phyloP scores from a whole-genome alignment of 2,888 invertebrate species.

The Drosophila imparisetae region DNA sequence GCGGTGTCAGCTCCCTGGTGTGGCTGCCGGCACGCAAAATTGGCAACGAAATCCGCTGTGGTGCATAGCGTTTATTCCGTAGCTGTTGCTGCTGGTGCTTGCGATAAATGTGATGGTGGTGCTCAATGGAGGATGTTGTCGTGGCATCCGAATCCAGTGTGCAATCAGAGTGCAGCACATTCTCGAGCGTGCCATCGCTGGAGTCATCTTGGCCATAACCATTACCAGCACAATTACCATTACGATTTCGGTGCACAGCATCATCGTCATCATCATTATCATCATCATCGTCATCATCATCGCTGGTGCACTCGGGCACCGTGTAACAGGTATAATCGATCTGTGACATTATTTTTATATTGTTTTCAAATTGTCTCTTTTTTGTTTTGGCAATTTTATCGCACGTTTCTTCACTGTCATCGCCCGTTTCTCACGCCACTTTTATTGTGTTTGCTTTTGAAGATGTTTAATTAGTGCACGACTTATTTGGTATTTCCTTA shows the following conservation, averaged over 20 bases:
- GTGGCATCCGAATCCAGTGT: conserved; percentile 73
- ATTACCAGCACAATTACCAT: conserved; percentile 11
- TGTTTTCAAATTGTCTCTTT: background rate
- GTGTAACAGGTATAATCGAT: conserved; percentile 84
- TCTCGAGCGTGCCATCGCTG: conserved; percentile 61
- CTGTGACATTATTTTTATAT: conserved; percentile 66
- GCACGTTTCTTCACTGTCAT: conserved; percentile 21
- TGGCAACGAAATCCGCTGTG: conserved; percentile 72
- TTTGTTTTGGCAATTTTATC: conserved; percentile 20
- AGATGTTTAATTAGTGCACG: conserved; percentile 66
- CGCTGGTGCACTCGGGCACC: conserved; percentile 81
- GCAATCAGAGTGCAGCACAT: conserved; percentile 59
- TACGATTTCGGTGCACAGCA: conserved; percentile 19
- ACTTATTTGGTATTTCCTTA: conserved; percentile 24
- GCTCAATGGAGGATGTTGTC: conserved; percentile 76
- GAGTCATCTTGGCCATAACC: conserved; percentile 37
- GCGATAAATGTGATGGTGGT: conserved; percentile 69
- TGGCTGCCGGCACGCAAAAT: conserved; percentile 52
- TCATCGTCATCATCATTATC: conserved; percentile 47
- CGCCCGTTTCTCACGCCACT: conserved; percentile 24
- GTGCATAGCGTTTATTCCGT: conserved; percentile 49
- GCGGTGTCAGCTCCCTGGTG: conserved; percentile 64
- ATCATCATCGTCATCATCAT: conserved; percentile 56
- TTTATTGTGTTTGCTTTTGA: conserved; percentile 10
- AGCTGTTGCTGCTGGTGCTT: conserved; percentile 46